phyloP scores from a whole-genome alignment of 2,113 vertebrate species.

The Talpa occidentalis region DNA sequence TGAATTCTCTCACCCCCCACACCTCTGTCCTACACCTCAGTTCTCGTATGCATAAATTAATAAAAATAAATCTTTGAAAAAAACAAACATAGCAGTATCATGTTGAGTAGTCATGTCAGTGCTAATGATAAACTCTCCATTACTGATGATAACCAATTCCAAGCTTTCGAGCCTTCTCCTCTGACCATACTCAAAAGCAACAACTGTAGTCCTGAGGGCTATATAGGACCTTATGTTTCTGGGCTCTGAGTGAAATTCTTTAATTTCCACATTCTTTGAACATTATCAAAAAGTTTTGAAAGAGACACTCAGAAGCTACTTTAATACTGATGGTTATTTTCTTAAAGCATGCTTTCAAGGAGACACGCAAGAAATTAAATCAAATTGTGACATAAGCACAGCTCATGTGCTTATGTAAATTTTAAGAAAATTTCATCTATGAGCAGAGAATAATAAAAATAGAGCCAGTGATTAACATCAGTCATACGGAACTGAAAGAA shows the following conservation, averaged over 20 bases:
- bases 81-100: not conserved
- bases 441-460: not conserved
- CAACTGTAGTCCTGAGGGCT: not conserved
- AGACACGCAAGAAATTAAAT: not conserved
- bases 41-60: no score
- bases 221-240: not conserved
- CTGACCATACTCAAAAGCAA: not conserved
- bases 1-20: no score
- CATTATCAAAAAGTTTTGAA: constrained; percentile 12
- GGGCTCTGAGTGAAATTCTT: not conserved
- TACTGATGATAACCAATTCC: not conserved
- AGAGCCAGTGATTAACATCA: not conserved
- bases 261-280: not conserved
- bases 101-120: not conserved
- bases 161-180: not conserved
- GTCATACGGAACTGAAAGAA: not conserved
- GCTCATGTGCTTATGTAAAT: no score
- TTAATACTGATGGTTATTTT: not conserved
- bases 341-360: not conserved
- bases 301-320: constrained; percentile 28
- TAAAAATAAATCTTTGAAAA: no score
- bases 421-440: not conserved
- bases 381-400: not conserved
- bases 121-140: not conserved
- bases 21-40: no score